Evolutionary conservation across 2,888 invertebrate genomes (phyloP).

Genomic region (Cryptus armator): DNA sequence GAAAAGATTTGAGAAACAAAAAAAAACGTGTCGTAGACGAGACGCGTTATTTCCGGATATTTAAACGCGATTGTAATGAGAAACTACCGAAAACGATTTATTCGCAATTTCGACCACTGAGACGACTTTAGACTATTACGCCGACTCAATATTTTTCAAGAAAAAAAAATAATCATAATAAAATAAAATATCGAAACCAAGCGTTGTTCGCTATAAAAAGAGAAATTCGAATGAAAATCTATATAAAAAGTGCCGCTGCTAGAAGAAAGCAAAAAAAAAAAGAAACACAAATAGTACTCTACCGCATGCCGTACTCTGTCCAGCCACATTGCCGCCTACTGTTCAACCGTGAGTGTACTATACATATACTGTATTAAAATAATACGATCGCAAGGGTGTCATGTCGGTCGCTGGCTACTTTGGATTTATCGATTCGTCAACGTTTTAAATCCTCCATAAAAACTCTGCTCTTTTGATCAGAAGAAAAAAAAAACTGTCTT

Average conservation of each 20-base stretch:
- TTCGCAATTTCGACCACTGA: neutral
- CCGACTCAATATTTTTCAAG: neutral
- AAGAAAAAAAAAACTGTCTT: neutral
- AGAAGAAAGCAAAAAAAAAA: constrained; percentile 36
- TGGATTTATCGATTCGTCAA: constrained; percentile 25
- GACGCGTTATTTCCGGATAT: neutral
- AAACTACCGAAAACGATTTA: constrained; percentile 13
- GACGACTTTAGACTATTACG: constrained; percentile 2
- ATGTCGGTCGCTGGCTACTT: constrained; percentile 38
- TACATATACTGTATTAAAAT: constrained; percentile 57
- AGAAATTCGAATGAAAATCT: constrained; percentile 32
- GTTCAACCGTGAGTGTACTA: constrained; percentile 78
- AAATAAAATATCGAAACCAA: constrained; percentile 12
- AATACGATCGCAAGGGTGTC: constrained; percentile 30
- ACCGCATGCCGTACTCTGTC: constrained; percentile 60
- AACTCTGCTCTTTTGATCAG: constrained; percentile 18
- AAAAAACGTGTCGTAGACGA: constrained; percentile 8
- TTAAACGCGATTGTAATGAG: constrained; percentile 10
- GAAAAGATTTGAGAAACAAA: constrained; percentile 2
- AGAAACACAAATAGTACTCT: constrained; percentile 4
- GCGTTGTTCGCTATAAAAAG: constrained; percentile 39
- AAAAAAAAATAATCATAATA: neutral
- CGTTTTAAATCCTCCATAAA: constrained; percentile 15
- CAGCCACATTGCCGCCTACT: constrained; percentile 82
- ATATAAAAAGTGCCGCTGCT: constrained; percentile 53